Percentiles rank a stretch among this genome's conserved stretches.
Evolutionary conservation across 2,113 vertebrate genomes (phyloP).

Genomic region (Atherinomorus stipes): DNA sequence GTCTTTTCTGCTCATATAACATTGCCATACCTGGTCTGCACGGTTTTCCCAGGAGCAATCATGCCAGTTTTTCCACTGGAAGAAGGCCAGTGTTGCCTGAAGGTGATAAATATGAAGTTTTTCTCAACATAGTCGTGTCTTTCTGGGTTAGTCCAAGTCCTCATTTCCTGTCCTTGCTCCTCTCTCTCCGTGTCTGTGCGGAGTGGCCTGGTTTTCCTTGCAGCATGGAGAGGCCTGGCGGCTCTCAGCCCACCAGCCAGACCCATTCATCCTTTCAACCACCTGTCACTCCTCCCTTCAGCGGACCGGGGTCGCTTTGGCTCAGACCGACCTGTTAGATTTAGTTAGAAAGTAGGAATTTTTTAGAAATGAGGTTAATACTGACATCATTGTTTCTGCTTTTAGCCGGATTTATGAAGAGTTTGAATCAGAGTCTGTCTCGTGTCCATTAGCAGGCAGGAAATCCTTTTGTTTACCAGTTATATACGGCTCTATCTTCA

Average conservation of each 20-base stretch:
- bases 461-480: conserved; percentile 2
- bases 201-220: conserved; percentile 64
- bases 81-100: conserved; percentile 8
- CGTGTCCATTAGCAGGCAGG: neutral
- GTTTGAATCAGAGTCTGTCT: neutral
- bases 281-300: conserved; percentile 65
- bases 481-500: neutral
- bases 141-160: conserved; percentile 41
- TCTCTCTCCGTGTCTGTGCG: conserved; percentile 16
- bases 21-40: conserved; percentile 15
- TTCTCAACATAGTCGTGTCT: conserved; percentile 3
- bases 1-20: conserved; percentile 18
- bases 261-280: conserved; percentile 63
- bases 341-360: conserved; percentile 16
- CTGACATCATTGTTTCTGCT: neutral
- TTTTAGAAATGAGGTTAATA: neutral
- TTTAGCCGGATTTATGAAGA: neutral
- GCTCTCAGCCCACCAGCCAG: conserved; percentile 42
- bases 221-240: conserved; percentile 37
- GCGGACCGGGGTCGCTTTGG: conserved; percentile 30
- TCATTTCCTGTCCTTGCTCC: conserved; percentile 50
- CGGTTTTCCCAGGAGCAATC: conserved; percentile 6
- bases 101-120: conserved; percentile 35
- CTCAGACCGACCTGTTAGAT: conserved; percentile 34
- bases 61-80: conserved; percentile 17